Base-by-base conservation (phyloP, 2,113 vertebrate genomes). In the Salvelinus fontinalis region DNA sequence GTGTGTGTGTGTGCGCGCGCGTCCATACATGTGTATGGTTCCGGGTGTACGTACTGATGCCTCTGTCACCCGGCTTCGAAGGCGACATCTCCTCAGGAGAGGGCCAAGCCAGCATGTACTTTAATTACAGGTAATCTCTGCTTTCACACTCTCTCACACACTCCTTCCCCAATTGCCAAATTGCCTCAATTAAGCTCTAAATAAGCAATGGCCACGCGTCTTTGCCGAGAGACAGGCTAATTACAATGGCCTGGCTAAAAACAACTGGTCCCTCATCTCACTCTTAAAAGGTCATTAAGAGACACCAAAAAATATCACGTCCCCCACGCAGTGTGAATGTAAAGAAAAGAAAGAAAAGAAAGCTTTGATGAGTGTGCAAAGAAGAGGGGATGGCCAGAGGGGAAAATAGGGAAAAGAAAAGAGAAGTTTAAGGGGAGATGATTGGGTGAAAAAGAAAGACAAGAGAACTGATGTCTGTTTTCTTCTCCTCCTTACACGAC, bases 101-200 rank as follows among this genome's bases (percentile, higher is more conserved):
- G 82, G 85, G 82, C 70, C 67, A 6, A 80, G 87, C 91, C 89
- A 92, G 93, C 90, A 89, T 93, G 92, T 90, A 90, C 90, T 93
- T 94, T 94, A 93, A 95, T 93, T 93, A 93, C 90, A 93, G 92
- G 92, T 94, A 93, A 94, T 93, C 88, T 87, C 71, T 84, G 85
- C 84, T 81, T 84, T 31, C 80, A 90, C 77, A 85, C 79, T 87
- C 85, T 86, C 89, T 89, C 89, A 85, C 88, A 89, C 91, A 91
- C 86, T 89, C 92, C 89, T 88, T 91, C 87, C 85, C 83, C 90
- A 92, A 93, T 93, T 91, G 89, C 89, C 89, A 93, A 93, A 94
- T 90, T 92, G 93, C 88, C 89, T 91, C 90, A 92, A 92, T 93
- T 93, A 92, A 85, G 84, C 77, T 82, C 80, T 87, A 87, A 92